phyloP scores from a whole-genome alignment of 1,140 invertebrate species.

The Subanguina moxae region DNA sequence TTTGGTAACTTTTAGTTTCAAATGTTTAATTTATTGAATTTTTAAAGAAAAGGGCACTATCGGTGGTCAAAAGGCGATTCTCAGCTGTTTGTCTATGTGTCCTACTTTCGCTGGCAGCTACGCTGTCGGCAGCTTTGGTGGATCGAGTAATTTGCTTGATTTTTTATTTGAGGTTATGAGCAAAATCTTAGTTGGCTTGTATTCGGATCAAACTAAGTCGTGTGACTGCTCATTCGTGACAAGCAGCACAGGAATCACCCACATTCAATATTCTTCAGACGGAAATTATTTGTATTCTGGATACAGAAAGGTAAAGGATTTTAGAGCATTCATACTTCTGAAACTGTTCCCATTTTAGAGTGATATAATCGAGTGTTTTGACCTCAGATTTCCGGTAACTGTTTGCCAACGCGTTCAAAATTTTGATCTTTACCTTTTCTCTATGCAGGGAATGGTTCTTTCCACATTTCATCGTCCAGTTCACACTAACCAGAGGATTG shows the following conservation, averaged over 20 bases:
- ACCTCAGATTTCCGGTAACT: constrained; percentile 19
- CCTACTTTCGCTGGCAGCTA: constrained; percentile 39
- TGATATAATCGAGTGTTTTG: constrained; percentile 23
- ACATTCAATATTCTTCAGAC: constrained; percentile 40
- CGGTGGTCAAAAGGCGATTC: constrained; percentile 26
- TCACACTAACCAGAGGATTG: constrained; percentile 28
- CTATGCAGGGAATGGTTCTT: background rate
- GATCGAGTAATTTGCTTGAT: constrained; percentile 20
- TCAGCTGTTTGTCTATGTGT: constrained; percentile 37
- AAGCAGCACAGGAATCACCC: constrained; percentile 21
- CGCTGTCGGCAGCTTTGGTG: constrained; percentile 28
- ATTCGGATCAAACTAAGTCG: constrained; percentile 31
- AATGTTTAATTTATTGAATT: constrained; percentile 10
- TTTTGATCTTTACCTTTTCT: background rate
- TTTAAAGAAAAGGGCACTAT: constrained; percentile 13
- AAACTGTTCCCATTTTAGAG: constrained; percentile 10
- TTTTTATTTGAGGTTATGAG: background rate
- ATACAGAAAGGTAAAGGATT: constrained; percentile 25
- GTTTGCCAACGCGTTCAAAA: background rate
- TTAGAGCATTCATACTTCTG: background rate
- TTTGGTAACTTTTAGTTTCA: background rate
- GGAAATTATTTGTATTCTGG: constrained; percentile 34
- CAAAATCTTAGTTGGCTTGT: constrained; percentile 34
- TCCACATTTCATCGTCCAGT: constrained; percentile 16
- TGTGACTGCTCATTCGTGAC: constrained; percentile 36